phyloP scores from a whole-genome alignment of 2,113 vertebrate genomes.

The Galeopterus variegatus region DNA sequence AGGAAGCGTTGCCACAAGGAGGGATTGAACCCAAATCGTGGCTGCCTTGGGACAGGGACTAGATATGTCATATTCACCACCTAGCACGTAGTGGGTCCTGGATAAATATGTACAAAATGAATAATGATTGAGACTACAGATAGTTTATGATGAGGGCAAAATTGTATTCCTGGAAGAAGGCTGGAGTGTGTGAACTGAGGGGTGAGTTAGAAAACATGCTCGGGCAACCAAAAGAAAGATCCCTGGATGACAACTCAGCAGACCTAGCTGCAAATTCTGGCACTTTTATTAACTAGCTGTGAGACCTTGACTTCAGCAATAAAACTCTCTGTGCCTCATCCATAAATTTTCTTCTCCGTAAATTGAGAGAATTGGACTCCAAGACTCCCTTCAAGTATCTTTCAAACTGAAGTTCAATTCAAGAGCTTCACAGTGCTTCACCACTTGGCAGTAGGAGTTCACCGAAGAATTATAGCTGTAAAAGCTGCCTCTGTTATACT shows the following conservation, averaged over 20 bases:
- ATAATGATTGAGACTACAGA: background rate
- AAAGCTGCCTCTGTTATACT: background rate
- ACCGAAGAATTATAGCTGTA: background rate
- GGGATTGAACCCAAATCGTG: background rate
- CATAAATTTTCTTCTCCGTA: background rate
- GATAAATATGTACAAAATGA: background rate
- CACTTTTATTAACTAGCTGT: background rate
- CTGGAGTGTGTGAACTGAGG: background rate
- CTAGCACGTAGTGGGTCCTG: background rate
- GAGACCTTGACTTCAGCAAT: background rate
- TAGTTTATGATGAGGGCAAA: background rate
- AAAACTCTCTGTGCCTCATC: background rate
- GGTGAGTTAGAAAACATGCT: background rate
- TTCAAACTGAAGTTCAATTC: background rate
- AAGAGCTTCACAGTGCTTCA: background rate
- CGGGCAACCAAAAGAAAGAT: background rate
- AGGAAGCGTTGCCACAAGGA: background rate
- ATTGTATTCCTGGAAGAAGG: background rate
- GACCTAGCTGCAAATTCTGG: background rate
- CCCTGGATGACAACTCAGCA: background rate
- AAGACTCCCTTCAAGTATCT: background rate
- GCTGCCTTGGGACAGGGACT: no score
- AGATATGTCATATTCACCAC: background rate
- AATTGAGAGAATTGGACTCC: background rate
- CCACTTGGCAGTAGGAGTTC: background rate